Evolutionary conservation across 2,888 invertebrate species (phyloP).

Genomic region (Bugulina stolonifera): DNA sequence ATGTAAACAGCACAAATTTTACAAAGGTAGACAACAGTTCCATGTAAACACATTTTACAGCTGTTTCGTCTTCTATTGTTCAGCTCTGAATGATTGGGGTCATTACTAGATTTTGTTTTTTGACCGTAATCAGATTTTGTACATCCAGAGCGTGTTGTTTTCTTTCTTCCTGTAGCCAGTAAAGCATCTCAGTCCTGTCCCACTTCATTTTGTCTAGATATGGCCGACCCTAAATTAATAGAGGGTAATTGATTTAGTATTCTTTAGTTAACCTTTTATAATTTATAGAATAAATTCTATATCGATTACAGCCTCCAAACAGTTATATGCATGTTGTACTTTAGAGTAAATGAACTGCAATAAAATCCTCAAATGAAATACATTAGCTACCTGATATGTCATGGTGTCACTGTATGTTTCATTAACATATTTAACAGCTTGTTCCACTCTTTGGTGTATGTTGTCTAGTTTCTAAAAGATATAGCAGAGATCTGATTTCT

Average conservation of each 20-base stretch:
- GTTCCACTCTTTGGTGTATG: constrained; percentile 39
- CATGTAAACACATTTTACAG: too few species aligned
- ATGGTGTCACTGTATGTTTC: constrained; percentile 41
- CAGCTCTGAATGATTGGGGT: constrained; percentile 10
- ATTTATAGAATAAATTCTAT: too few species aligned
- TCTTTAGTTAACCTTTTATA: too few species aligned
- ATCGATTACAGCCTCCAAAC: too few species aligned
- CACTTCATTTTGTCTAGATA: constrained; percentile 53
- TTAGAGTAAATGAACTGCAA: too few species aligned
- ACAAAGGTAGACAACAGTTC: too few species aligned
- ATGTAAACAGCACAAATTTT: too few species aligned
- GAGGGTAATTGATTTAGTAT: too few species aligned
- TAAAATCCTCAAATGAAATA: too few species aligned
- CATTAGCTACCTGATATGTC: constrained; percentile 41
- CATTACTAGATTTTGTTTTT: constrained; percentile 22
- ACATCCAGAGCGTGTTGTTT: constrained; percentile 41
- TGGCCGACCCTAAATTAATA: constrained; percentile 43
- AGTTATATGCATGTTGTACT: too few species aligned
- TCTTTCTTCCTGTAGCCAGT: constrained; percentile 53
- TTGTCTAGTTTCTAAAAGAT: constrained; percentile 42
- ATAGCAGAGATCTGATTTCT: too few species aligned
- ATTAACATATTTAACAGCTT: constrained; percentile 38
- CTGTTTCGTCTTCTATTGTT: too few species aligned
- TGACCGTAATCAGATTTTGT: constrained; percentile 7
- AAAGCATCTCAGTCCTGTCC: constrained; percentile 53